phyloP scores from a whole-genome alignment of 2,113 vertebrate species.

The Ibidorhyncha struthersii region DNA sequence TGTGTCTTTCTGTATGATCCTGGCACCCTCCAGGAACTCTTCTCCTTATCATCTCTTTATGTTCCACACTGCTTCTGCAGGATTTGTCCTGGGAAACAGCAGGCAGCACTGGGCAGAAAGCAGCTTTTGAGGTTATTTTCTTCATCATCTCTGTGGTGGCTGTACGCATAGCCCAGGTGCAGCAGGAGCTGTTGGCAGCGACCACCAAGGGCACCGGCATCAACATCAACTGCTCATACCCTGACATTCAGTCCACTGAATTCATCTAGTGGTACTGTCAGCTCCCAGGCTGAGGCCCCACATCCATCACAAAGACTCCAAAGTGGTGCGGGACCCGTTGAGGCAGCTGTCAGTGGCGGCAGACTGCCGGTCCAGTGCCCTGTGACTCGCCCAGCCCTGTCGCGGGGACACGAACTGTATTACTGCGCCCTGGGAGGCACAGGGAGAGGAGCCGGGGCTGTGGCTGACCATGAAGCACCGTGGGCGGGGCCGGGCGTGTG shows the following conservation, averaged over 20 bases:
- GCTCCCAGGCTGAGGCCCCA: rapidly evolving
- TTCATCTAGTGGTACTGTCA: rapidly evolving
- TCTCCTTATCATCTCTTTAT: not conserved
- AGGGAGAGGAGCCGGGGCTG: not conserved
- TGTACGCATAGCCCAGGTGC: rapidly evolving
- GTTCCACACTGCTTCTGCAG: not conserved
- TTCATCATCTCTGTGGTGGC: rapidly evolving
- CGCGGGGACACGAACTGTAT: not conserved
- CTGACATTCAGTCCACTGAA: rapidly evolving
- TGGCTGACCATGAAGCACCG: not conserved
- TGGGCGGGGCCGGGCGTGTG: not conserved
- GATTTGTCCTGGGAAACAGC: not conserved
- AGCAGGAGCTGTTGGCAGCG: rapidly evolving
- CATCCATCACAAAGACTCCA: rapidly evolving
- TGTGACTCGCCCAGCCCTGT: not conserved
- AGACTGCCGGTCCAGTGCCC: not conserved
- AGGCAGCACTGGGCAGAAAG: not conserved
- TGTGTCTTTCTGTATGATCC: not conserved
- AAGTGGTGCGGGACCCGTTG: rapidly evolving
- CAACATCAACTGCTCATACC: not conserved
- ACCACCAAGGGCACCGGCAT: rapidly evolving
- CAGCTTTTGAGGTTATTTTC: no score
- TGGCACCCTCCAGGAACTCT: not conserved
- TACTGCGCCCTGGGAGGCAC: not conserved
- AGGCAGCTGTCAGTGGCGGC: rapidly evolving